Percentiles rank a stretch among this genome's conserved stretches.
Conservation (phyloP, 2,888 invertebrate species). For the Ellobium chinense region DNA sequence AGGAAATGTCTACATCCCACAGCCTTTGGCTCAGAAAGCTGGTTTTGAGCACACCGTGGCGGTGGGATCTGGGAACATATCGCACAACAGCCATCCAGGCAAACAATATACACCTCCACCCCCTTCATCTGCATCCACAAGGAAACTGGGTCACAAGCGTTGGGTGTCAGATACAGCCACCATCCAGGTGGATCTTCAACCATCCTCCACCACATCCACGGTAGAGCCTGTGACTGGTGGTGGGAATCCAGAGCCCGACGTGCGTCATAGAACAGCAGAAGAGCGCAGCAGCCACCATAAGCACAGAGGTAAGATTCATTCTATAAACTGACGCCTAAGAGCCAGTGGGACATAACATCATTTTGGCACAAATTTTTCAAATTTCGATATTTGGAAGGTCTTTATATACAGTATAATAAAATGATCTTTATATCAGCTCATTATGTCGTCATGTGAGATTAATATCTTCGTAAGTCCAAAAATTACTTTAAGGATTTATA, state of each 20-base stretch:
- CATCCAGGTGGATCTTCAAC: conserved; percentile 19
- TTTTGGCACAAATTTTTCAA: no score
- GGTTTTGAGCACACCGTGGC: neutral
- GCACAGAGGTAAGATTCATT: conserved; percentile 4
- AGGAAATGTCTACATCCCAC: conserved; percentile 21
- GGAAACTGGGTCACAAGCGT: conserved; percentile 40
- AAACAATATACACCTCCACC: neutral
- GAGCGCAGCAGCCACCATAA: neutral
- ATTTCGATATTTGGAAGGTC: no score
- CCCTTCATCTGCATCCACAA: neutral
- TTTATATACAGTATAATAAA: no score
- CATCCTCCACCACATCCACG: no score
- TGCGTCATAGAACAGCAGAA: neutral
- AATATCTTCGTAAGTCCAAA: no score
- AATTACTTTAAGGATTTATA: no score
- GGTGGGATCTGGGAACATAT: neutral
- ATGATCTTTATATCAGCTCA: no score
- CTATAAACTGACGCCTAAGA: no score
- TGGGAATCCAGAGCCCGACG: no score
- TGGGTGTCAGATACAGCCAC: conserved; percentile 43
- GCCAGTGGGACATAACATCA: no score
- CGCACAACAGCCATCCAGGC: neutral
- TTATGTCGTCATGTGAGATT: no score
- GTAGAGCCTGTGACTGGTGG: no score
- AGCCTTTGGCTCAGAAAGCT: neutral